Evolutionary conservation across 2,797 vertebrate genomes (phyloP).

Genomic region (Gouania willdenowi): DNA sequence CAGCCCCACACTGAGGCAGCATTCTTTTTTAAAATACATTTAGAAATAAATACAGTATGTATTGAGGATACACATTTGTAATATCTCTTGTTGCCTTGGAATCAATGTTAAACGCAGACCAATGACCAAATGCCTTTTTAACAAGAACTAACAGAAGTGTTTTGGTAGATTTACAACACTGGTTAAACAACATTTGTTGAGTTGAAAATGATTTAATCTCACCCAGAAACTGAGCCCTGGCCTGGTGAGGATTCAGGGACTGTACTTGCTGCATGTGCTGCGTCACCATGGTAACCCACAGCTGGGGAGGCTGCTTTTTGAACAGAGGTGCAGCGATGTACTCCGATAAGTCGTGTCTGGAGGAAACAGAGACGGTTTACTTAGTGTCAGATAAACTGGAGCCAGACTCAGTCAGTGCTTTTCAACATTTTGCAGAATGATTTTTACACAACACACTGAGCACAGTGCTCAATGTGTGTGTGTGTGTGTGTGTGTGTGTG

Average conservation of each 20-base stretch:
- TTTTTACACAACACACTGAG: conserved; percentile 20
- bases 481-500: conserved; percentile 8
- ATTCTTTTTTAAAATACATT: too few species aligned
- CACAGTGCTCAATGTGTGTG: conserved; percentile 10
- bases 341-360: conserved; percentile 87
- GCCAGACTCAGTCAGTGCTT: conserved; percentile 22
- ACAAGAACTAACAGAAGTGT: too few species aligned
- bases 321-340: conserved; percentile 87
- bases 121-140: too few species aligned
- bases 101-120: too few species aligned
- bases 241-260: conserved; percentile 88
- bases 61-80: too few species aligned
- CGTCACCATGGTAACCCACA: conserved; percentile 86
- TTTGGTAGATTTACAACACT: too few species aligned
- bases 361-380: conserved; percentile 15
- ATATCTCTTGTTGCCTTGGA: too few species aligned
- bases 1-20: too few species aligned
- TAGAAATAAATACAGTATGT: too few species aligned
- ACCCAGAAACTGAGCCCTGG: conserved; percentile 94
- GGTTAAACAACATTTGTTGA: too few species aligned
- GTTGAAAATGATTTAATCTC: too few species aligned
- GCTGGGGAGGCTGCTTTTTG: conserved; percentile 77
- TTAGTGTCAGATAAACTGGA: conserved; percentile 28
- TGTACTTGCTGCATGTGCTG: conserved; percentile 89
- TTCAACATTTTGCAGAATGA: conserved; percentile 18